phyloP scores from a whole-genome alignment of 2,888 invertebrate species.

The Oxystoma pomonae region DNA sequence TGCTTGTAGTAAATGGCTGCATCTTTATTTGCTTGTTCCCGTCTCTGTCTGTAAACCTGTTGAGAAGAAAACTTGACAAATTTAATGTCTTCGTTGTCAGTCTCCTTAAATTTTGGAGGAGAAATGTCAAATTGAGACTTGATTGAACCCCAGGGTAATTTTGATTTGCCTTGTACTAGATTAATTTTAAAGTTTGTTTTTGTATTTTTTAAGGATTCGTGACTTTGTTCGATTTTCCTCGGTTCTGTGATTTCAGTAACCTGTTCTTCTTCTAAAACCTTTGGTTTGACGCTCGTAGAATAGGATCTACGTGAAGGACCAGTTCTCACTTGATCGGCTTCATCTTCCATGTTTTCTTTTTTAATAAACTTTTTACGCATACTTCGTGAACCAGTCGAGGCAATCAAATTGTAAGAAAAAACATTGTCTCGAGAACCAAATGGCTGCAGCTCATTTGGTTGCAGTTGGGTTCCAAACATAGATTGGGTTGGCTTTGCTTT shows the following conservation, averaged over 20 bases:
- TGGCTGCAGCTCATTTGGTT: conserved; percentile 19
- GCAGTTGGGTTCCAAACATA: conserved; percentile 14
- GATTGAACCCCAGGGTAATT: neutral
- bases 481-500: neutral
- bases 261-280: neutral
- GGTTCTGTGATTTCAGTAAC: no score
- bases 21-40: conserved; percentile 9
- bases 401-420: conserved; percentile 18
- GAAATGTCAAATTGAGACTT: neutral
- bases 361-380: conserved; percentile 10
- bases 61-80: conserved; percentile 8
- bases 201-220: neutral
- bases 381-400: conserved; percentile 15
- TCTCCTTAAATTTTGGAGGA: neutral
- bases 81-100: neutral
- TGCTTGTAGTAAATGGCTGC: conserved; percentile 6
- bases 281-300: neutral
- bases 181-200: neutral
- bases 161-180: neutral
- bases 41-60: conserved; percentile 9
- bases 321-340: neutral
- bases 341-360: conserved; percentile 2
- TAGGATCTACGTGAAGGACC: neutral
- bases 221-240: neutral
- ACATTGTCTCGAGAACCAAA: conserved; percentile 21